A percentile compares a stretch with the other conserved stretches of the same genome.
Conservation (phyloP, 2,888 invertebrate species). For the Xylophagus ater region DNA sequence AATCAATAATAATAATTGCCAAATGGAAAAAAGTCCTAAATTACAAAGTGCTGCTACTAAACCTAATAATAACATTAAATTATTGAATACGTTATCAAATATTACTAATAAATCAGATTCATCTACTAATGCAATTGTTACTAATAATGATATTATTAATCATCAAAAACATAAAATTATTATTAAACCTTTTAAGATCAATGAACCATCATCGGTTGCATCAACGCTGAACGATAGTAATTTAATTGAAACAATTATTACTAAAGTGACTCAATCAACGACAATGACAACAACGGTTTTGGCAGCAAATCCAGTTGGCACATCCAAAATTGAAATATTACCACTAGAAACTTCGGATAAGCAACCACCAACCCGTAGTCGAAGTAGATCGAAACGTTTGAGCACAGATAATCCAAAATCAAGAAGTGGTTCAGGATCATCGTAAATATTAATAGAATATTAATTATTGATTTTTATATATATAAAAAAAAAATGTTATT, state of each 20-base stretch:
- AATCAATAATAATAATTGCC: conserved; percentile 25
- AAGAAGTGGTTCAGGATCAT: conserved; percentile 43
- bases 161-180: conserved; percentile 35
- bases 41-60: conserved; percentile 15
- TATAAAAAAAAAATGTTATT: neutral
- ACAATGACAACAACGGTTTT: conserved; percentile 31
- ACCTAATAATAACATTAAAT: neutral
- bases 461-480: neutral
- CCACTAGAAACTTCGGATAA: no score
- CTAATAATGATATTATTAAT: conserved; percentile 24
- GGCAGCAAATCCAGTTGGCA: neutral
- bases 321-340: conserved; percentile 24
- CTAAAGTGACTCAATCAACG: conserved; percentile 31
- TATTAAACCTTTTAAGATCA: conserved; percentile 40
- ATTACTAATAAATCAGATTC: conserved; percentile 6
- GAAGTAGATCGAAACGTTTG: conserved; percentile 27
- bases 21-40: conserved; percentile 27
- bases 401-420: conserved; percentile 23
- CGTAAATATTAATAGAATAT: conserved; percentile 20
- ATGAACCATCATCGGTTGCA: conserved; percentile 37
- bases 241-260: conserved; percentile 35
- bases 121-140: conserved; percentile 29
- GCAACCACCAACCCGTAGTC: conserved; percentile 26
- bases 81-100: no score
- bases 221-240: conserved; percentile 33